Evolutionary conservation across 2,797 vertebrate genomes (phyloP).

Genomic region (Platyrinchus mystaceus): DNA sequence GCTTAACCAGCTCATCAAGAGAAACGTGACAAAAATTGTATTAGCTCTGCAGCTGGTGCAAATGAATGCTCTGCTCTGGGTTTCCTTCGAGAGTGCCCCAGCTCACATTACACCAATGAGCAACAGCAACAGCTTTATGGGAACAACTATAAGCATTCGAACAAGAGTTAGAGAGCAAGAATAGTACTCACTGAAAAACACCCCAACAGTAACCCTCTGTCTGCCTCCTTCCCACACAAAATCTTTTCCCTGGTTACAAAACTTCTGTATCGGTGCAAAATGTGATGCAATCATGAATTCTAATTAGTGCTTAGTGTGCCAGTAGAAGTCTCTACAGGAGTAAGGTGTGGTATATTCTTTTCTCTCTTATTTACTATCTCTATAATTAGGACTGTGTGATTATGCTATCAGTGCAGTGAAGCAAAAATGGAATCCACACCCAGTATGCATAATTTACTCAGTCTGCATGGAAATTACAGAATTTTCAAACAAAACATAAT

Average conservation of each 20-base stretch:
- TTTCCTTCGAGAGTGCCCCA: background rate
- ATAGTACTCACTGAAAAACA: background rate
- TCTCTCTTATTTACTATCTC: slow-evolving; percentile 35
- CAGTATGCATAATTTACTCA: slow-evolving; percentile 37
- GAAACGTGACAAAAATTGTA: background rate
- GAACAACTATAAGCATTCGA: background rate
- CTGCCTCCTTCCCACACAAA: background rate
- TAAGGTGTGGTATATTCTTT: background rate
- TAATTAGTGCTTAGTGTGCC: background rate
- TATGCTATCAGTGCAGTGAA: slow-evolving; percentile 23
- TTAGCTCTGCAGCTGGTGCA: background rate
- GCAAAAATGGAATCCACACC: slow-evolving; percentile 27
- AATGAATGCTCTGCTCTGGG: background rate
- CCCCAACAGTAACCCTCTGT: background rate
- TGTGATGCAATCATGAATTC: background rate
- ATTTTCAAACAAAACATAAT: slow-evolving; percentile 54
- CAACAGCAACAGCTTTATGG: background rate
- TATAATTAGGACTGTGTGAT: slow-evolving; percentile 38
- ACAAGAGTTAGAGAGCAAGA: background rate
- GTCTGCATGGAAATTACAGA: slow-evolving; percentile 17
- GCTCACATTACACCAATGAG: background rate
- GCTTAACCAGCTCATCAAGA: background rate
- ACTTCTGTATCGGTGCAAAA: background rate
- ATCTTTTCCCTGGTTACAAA: background rate
- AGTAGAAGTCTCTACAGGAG: background rate